Conservation (phyloP, 2,888 invertebrate species). For the Troides oblongomaculatus region DNA sequence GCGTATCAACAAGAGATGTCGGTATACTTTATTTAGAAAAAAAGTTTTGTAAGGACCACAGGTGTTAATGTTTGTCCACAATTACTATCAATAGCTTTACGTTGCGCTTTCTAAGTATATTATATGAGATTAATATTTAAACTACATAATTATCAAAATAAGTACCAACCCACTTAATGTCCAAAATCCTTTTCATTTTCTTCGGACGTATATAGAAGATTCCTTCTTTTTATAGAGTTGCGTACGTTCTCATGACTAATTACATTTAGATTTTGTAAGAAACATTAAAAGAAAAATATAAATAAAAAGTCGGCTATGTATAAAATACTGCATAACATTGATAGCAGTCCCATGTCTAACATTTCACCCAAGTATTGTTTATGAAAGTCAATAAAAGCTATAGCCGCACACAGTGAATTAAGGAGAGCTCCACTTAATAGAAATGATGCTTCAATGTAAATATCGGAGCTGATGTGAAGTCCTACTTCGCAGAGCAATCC, state of each 20-base stretch:
- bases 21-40: too few species aligned
- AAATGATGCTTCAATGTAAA: conserved; percentile 41
- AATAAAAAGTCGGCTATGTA: conserved; percentile 44
- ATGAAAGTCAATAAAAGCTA: conserved; percentile 45
- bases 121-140: background rate
- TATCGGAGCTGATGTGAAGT: conserved; percentile 40
- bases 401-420: conserved; percentile 38
- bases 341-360: conserved; percentile 47
- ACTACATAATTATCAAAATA: background rate
- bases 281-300: conserved; percentile 18
- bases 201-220: background rate
- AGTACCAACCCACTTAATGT: background rate
- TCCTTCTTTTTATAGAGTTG: background rate
- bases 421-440: conserved; percentile 41
- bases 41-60: too few species aligned
- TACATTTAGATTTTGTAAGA: background rate
- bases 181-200: too few species aligned
- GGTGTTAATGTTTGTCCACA: too few species aligned
- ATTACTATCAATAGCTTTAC: too few species aligned
- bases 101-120: too few species aligned
- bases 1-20: too few species aligned
- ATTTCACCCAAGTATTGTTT: conserved; percentile 33
- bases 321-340: conserved; percentile 39
- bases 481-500: conserved; percentile 56
- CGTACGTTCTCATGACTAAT: background rate